Conservation (phyloP, 1,140 invertebrate species). For the Ganaspis sp. region DNA sequence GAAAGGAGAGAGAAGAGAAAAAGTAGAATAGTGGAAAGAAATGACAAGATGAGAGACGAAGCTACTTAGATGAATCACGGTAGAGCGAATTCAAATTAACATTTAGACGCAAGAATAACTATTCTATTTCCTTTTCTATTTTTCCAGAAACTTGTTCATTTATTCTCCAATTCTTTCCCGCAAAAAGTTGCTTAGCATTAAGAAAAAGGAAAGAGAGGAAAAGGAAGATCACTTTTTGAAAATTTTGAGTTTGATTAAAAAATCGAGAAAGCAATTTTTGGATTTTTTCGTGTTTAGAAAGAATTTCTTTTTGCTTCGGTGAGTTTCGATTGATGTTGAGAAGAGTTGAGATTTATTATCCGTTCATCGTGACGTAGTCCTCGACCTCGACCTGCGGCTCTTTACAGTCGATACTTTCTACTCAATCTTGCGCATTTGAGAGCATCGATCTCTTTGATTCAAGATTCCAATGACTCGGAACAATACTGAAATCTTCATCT, state of each 20-base stretch:
- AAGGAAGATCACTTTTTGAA: too few relatives aligned
- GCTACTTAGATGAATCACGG: constrained; percentile 4
- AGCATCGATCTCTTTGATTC: not conserved
- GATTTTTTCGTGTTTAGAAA: not conserved
- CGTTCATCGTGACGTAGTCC: not conserved
- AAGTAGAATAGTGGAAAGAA: not conserved
- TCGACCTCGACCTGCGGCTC: constrained; percentile 13
- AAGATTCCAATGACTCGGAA: constrained; percentile 1
- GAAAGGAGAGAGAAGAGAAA: not conserved
- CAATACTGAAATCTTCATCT: constrained; percentile 9
- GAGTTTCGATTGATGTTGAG: constrained; percentile 6
- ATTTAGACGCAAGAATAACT: constrained; percentile 9
- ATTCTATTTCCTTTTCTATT: not conserved
- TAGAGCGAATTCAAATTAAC: constrained; percentile 10
- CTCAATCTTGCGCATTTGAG: not conserved
- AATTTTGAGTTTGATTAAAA: too few relatives aligned
- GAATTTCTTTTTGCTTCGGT: not conserved
- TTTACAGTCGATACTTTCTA: constrained; percentile 26
- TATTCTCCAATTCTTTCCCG: not conserved
- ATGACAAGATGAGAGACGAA: constrained; percentile 13
- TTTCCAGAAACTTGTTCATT: not conserved
- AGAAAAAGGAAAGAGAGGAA: too few relatives aligned
- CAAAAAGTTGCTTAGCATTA: not conserved
- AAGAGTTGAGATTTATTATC: not conserved
- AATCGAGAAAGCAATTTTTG: too few relatives aligned